Evolutionary conservation across 2,113 vertebrate species (phyloP).

Genomic region (Uria lomvia): DNA sequence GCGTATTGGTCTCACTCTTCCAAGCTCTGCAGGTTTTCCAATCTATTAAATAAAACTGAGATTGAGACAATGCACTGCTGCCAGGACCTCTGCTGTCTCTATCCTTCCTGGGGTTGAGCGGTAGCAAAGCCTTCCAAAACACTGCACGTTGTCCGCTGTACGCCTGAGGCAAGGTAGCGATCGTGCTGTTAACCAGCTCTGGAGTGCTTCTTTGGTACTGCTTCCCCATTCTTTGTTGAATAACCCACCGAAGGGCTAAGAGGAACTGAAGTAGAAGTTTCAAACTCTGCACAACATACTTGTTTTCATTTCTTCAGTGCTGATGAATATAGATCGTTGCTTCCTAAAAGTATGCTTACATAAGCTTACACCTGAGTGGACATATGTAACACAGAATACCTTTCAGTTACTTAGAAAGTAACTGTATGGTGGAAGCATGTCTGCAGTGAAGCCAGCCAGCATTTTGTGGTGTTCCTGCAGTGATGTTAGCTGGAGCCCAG

Average conservation of each 20-base stretch:
- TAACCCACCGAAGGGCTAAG: neutral
- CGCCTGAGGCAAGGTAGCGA: neutral
- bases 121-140: neutral
- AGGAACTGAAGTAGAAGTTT: neutral
- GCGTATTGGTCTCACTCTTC: neutral
- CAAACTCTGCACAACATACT: neutral
- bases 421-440: neutral
- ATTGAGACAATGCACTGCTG: neutral
- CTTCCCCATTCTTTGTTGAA: neutral
- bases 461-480: neutral
- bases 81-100: neutral
- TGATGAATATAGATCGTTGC: neutral
- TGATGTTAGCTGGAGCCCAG: neutral
- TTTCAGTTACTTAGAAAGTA: neutral
- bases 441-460: neutral
- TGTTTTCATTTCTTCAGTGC: neutral
- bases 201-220: neutral
- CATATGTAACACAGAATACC: neutral
- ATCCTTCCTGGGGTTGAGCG: neutral
- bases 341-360: neutral
- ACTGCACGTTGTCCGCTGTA: accelerated
- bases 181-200: neutral
- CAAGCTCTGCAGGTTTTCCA: neutral
- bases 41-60: neutral
- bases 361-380: neutral